These are phyloP conservation scores for Brachionus plicatilis DNA, from an alignment of 1,140 invertebrate species.

Conservation along the genomic window DNA sequence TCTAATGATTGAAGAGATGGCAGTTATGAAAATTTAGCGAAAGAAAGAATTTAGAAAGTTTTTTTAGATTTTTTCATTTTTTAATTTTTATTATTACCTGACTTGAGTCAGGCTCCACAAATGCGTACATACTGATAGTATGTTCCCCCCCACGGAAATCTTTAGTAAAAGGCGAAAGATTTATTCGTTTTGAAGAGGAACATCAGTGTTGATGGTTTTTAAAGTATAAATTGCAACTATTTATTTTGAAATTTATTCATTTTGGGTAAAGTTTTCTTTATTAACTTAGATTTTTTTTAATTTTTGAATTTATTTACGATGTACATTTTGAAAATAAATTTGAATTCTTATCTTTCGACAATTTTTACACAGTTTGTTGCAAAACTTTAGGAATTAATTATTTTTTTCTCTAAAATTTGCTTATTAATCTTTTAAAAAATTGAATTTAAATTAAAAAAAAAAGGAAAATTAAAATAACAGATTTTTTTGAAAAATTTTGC, in stretches of 20 bases:
- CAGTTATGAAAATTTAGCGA: too few relatives aligned
- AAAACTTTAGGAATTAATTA: too few relatives aligned
- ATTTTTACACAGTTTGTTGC: too few relatives aligned
- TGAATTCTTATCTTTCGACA: too few relatives aligned
- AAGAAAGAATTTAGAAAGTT: background rate
- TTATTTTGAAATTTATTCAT: background rate
- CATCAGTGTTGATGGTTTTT: background rate
- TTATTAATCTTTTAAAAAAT: too few relatives aligned
- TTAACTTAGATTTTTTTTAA: background rate
- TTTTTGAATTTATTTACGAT: too few relatives aligned
- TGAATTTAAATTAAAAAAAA: too few relatives aligned
- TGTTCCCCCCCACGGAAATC: constrained; percentile 31
- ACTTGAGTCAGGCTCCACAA: constrained; percentile 29
- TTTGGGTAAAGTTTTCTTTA: background rate
- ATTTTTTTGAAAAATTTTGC: too few relatives aligned
- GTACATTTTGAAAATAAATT: too few relatives aligned
- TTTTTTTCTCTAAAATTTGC: too few relatives aligned
- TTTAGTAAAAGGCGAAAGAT: constrained; percentile 36
- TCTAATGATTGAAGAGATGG: too few relatives aligned
- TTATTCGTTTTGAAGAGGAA: constrained; percentile 33
- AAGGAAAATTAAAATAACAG: too few relatives aligned
- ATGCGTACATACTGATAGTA: constrained; percentile 6
- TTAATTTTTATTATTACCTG: constrained; percentile 16
- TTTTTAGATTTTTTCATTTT: background rate
- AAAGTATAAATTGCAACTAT: background rate